Evolutionary conservation across 1,140 invertebrate species (phyloP), one percentile per base, ranked within the genome.

Genomic region (Atta colombica): DNA sequence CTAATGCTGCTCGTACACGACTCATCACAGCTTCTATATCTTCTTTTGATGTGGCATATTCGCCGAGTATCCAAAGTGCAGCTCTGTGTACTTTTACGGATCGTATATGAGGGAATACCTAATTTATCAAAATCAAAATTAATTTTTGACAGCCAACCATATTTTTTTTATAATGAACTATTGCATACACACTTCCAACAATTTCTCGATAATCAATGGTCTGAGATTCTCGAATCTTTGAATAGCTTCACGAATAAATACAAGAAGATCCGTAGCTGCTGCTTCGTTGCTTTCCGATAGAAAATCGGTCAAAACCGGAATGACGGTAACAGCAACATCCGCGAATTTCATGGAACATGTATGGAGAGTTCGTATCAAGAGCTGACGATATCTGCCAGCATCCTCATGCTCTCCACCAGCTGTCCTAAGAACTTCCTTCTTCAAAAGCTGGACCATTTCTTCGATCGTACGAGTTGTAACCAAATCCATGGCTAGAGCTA

Each of bases 21-120:
- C 96, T 96, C 93, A 99, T 97, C 0, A 99, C 97, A 80, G 97
- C 96, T 78, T 97, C 96, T 49, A 99, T 98, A 88, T 99, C 98
- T 4, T 97, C 96, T 10, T 96, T 95, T 0, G 96, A 96, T 31
- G 97, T 97, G 0, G 98, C 98, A 94, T 99, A 99, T 95, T 99
- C 99, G 49, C 99, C 99, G 53, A 99, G 96, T 92, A 99, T 99
- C 99, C 99, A 99, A n/a, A 99, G 95, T 3, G 99, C 98, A 6
- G 98, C 98, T 87, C 99, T 97, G 91, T 99, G 98, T n/a, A 99
- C 98, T 95, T 97, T 97, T 8, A 97, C 97, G 10, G 97, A 98
- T 74, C 97, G 97, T 91, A 99, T 99, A 86, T 97, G 96, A 31
- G 97, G 96, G 93, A 99, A 98, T 10, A 94, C 92, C 94, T 95